Evolutionary conservation across 2,888 invertebrate species (phyloP).

Genomic region (Temnothorax unifasciatus): DNA sequence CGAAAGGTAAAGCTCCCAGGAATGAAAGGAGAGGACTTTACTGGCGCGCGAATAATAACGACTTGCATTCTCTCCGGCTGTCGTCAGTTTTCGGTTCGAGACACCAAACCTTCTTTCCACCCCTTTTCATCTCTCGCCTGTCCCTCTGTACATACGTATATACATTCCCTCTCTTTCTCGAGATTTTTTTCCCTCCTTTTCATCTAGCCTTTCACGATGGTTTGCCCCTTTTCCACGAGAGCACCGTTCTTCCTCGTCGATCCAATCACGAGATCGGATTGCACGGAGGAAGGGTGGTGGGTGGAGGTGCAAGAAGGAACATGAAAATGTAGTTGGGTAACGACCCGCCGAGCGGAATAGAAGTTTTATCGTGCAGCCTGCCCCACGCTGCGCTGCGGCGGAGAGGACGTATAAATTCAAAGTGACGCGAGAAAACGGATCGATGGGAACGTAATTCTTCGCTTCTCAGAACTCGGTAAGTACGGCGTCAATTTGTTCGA

Average conservation of each 20-base stretch:
- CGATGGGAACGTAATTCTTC: slow-evolving; percentile 58
- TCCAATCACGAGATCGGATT: slow-evolving; percentile 68
- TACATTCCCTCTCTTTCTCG: slow-evolving; percentile 10
- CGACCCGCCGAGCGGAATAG: slow-evolving; percentile 67
- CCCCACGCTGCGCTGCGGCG: slow-evolving; percentile 19
- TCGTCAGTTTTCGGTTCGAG: slow-evolving; percentile 72
- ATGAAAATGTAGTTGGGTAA: slow-evolving; percentile 66
- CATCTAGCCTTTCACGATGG: slow-evolving; percentile 44
- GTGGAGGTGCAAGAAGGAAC: slow-evolving; percentile 14
- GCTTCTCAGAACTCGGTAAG: slow-evolving; percentile 54
- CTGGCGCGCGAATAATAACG: slow-evolving; percentile 76
- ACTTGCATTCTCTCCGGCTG: slow-evolving; percentile 68
- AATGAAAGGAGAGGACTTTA: slow-evolving; percentile 63
- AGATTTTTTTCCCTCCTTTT: slow-evolving; percentile 24
- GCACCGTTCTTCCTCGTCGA: slow-evolving; percentile 57
- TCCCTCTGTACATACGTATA: slow-evolving; percentile 11
- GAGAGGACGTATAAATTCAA: slow-evolving; percentile 60
- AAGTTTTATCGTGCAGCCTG: slow-evolving; percentile 64
- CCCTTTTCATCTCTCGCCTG: neutral
- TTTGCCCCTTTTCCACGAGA: slow-evolving; percentile 55
- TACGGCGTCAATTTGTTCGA: slow-evolving; percentile 57
- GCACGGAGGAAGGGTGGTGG: slow-evolving; percentile 32
- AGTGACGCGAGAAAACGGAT: slow-evolving; percentile 60
- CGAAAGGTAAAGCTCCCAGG: slow-evolving; percentile 68
- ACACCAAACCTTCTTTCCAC: slow-evolving; percentile 53